Base-by-base conservation (phyloP, 1,140 invertebrate genomes). In the Heliconius nattereri region DNA sequence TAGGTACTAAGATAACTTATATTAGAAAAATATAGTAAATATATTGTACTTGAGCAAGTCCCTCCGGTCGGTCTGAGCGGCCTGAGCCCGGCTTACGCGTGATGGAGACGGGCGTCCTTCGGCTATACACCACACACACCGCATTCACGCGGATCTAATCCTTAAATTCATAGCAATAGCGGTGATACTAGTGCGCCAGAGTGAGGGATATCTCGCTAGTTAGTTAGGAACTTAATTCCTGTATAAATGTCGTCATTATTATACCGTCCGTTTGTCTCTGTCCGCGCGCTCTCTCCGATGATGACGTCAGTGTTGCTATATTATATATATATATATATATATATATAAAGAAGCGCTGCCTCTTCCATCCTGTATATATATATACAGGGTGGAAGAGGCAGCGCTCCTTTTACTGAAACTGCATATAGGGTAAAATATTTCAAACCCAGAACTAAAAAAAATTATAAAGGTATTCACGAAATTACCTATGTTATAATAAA, bases 201-300 rank as follows among this genome's bases (percentile, higher is more conserved):
- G 54, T 23, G 20, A 20, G 1, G n/a, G 20, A 35, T 40, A 8
- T 13, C 75, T 52, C 57, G 9, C 20, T 57, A 29, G 78, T 49
- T 75, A 23, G 26, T 80, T 71, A 73, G 78, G 23, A 79, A 80
- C 45, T 76, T 76, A 80, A 80, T 80, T 76, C 75, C 78, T 76
- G 32, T 73, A 80, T 76, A 76, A 80, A 80, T 80, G 78, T 76
- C 73, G 78, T 76, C 74, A 75, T 80, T 76, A 80, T 76, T 80
- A 73, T 66, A 70, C 71, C 75, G 71, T 76, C 78, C 72, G 73
- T 75, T 76, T 73, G 66, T 72, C 66, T 73, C 71, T 73, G 29
- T 57, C 71, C 37, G 72, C 71, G 35, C 32, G 2, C 71, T 7
- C 60, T 29, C 57, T 71, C 35, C 26, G 13, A 66, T 66, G 7